Evolutionary conservation across 2,797 vertebrate genomes (phyloP).

Genomic region (Clarias fuscus): DNA sequence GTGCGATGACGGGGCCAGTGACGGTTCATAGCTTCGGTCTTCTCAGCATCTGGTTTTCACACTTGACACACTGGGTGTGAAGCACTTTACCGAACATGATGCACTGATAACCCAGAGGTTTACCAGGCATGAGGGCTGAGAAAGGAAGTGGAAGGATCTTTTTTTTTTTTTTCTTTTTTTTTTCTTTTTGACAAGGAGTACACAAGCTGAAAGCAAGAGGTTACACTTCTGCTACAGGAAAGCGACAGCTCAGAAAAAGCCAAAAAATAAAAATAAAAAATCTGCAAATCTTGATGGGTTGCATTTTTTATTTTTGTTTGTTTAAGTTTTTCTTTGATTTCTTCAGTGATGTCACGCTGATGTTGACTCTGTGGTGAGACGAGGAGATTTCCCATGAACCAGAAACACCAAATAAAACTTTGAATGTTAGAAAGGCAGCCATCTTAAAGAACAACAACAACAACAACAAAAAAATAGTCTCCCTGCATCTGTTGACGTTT

Average conservation of each 20-base stretch:
- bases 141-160: not conserved
- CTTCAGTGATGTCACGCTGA: not conserved
- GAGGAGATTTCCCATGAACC: not conserved
- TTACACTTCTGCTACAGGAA: not conserved
- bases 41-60: slow-evolving; percentile 22
- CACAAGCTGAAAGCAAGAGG: not conserved
- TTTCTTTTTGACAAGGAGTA: not conserved
- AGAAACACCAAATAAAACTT: not conserved
- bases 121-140: too few species aligned
- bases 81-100: slow-evolving; percentile 9
- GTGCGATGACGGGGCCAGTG: not conserved
- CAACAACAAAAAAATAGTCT: not conserved
- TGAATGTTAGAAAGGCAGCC: not conserved
- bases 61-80: not conserved
- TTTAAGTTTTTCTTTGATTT: not conserved
- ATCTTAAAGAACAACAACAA: not conserved
- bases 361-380: not conserved
- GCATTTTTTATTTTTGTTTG: not conserved
- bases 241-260: not conserved
- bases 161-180: too few species aligned
- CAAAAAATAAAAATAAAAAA: not conserved
- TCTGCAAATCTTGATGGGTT: not conserved
- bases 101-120: not conserved
- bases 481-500: not conserved
- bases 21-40: not conserved